These are phyloP conservation scores for Sicus ferrugineus DNA, from an alignment of 2,888 invertebrate genomes.

Conservation along the genomic window DNA sequence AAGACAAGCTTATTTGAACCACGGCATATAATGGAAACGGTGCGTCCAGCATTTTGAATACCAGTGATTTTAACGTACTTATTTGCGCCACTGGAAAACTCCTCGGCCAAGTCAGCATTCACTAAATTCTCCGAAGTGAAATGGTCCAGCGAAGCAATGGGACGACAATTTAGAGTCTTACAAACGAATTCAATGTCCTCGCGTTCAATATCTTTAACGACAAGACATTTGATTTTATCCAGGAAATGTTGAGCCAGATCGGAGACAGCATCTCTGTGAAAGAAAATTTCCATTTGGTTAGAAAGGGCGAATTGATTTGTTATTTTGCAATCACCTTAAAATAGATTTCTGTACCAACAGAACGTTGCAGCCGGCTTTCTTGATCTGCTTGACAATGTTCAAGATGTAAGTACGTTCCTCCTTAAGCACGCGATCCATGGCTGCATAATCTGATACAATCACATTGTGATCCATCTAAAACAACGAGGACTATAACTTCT, in stretches of 20 bases:
- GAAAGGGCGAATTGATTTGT: not conserved
- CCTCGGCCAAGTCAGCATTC: constrained; percentile 92
- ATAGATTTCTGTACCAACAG: constrained; percentile 87
- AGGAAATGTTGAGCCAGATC: constrained; percentile 97
- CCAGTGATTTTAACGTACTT: constrained; percentile 94
- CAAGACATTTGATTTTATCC: constrained; percentile 98
- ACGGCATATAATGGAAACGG: constrained; percentile 91
- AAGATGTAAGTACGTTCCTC: constrained; percentile 98
- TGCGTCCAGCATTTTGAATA: constrained; percentile 85
- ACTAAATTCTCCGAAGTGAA: constrained; percentile 92
- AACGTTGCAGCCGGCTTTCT: constrained; percentile 98
- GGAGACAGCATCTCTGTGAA: constrained; percentile 89
- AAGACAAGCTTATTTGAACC: constrained; percentile 85
- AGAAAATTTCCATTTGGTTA: constrained; percentile 34
- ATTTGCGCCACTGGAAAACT: constrained; percentile 85
- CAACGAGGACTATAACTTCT: constrained; percentile 11
- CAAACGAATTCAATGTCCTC: constrained; percentile 98
- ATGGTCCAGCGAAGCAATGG: constrained; percentile 98
- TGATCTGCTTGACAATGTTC: constrained; percentile 98
- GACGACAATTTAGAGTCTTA: constrained; percentile 91
- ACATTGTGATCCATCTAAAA: constrained; percentile 92
- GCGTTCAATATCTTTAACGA: constrained; percentile 96
- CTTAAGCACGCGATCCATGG: constrained; percentile 97
- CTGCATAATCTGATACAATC: constrained; percentile 97
- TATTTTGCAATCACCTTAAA: constrained; percentile 68